Conservation (phyloP, 2,113 vertebrate genomes). For the Cochlearius cochlearius region DNA sequence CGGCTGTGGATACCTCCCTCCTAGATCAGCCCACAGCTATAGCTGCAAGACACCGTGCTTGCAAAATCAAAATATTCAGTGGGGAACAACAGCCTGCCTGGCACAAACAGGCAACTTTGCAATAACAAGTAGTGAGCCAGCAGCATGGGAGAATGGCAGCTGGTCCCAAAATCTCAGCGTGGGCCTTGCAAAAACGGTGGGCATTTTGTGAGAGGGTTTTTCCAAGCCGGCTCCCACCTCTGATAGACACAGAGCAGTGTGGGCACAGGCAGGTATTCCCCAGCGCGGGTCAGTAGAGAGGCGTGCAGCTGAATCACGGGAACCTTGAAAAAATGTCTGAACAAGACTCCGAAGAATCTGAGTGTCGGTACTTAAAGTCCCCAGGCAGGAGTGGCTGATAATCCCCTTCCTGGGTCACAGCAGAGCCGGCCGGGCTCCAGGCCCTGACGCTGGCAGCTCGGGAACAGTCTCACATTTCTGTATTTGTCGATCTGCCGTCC, state of each 20-base stretch:
- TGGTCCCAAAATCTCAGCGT: not conserved
- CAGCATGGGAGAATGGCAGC: not conserved
- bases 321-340: not conserved
- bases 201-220: not conserved
- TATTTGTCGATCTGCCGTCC: not conserved
- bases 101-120: not conserved
- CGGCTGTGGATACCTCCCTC: not conserved
- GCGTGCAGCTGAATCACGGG: not conserved
- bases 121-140: not conserved
- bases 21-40: not conserved
- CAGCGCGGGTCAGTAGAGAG: not conserved
- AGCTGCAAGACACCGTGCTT: not conserved
- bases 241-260: not conserved
- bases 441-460: not conserved
- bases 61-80: not conserved
- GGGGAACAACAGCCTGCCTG: conserved; percentile 21
- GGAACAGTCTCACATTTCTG: not conserved
- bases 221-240: not conserved
- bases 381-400: not conserved
- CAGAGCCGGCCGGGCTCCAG: not conserved
- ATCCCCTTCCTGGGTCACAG: not conserved
- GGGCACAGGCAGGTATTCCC: conserved; percentile 22
- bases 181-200: not conserved
- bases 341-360: not conserved
- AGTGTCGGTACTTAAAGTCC: not conserved